These are phyloP conservation scores for Misgurnus mizolepis DNA, from an alignment of 2,113 vertebrate genomes.

Conservation along the genomic window DNA sequence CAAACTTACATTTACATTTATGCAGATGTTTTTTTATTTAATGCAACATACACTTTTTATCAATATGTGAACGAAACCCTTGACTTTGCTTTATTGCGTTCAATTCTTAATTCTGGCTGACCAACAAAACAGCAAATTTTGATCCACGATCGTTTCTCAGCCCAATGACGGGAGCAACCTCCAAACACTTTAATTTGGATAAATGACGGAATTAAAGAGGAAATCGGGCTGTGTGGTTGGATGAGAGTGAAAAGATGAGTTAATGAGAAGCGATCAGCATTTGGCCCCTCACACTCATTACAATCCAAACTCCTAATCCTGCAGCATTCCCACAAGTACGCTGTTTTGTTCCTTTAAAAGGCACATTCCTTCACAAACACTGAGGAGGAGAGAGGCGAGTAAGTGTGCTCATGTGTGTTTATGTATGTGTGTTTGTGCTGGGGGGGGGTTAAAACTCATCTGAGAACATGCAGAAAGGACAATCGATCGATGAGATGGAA, in stretches of 20 bases:
- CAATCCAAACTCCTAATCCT: slow-evolving; percentile 82
- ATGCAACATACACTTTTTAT: no score
- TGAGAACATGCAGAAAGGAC: background rate
- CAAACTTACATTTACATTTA: no score
- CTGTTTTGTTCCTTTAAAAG: slow-evolving; percentile 79
- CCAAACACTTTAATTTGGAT: slow-evolving; percentile 42
- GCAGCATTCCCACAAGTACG: slow-evolving; percentile 85
- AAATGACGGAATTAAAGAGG: slow-evolving; percentile 53
- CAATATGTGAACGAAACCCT: no score
- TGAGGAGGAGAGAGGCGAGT: slow-evolving; percentile 38
- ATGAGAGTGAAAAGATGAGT: slow-evolving; percentile 56
- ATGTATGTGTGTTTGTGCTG: slow-evolving; percentile 19
- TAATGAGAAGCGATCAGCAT: slow-evolving; percentile 59
- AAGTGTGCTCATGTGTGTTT: slow-evolving; percentile 2
- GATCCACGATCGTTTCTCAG: slow-evolving; percentile 4
- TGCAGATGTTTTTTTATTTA: background rate
- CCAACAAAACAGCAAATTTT: slow-evolving; percentile 15
- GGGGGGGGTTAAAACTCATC: background rate
- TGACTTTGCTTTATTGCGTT: no score
- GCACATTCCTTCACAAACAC: slow-evolving; percentile 54
- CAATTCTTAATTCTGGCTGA: background rate
- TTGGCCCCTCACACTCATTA: slow-evolving; percentile 81
- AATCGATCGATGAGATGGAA: slow-evolving; percentile 7
- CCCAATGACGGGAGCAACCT: background rate
- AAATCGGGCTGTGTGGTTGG: slow-evolving; percentile 47